Percentiles rank a stretch among this genome's conserved stretches.
Conservation (phyloP, 2,888 invertebrate genomes). For the Molorchus minor region DNA sequence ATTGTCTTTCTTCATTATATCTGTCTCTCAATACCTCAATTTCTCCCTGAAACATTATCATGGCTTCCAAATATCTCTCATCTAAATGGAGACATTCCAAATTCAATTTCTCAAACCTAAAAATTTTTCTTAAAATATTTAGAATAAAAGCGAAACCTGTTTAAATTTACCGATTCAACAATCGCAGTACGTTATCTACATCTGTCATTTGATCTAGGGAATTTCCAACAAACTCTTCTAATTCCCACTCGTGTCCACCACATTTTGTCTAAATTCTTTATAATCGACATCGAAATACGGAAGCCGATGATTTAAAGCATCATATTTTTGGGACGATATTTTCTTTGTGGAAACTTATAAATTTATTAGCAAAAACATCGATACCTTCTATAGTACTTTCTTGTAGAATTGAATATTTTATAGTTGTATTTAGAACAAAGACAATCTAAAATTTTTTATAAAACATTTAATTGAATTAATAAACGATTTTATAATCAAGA, state of each 20-base stretch:
- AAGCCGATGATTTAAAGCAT: slow-evolving; percentile 82
- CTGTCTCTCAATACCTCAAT: slow-evolving; percentile 76
- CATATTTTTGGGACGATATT: slow-evolving; percentile 78
- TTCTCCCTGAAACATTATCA: slow-evolving; percentile 73
- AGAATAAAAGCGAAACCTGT: neutral
- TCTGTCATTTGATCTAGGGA: slow-evolving; percentile 59
- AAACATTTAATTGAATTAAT: slow-evolving; percentile 16
- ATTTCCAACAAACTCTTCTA: slow-evolving; percentile 77
- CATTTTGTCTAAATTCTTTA: slow-evolving; percentile 73
- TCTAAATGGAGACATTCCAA: slow-evolving; percentile 78
- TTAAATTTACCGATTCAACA: slow-evolving; percentile 55
- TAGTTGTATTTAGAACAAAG: slow-evolving; percentile 75
- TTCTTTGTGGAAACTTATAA: slow-evolving; percentile 66
- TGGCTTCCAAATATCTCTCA: slow-evolving; percentile 77
- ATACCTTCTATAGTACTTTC: slow-evolving; percentile 83
- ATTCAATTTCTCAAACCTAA: slow-evolving; percentile 77
- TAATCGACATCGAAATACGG: slow-evolving; percentile 80
- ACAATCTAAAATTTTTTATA: slow-evolving; percentile 75
- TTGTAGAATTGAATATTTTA: slow-evolving; percentile 77
- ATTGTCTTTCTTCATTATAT: slow-evolving; percentile 80
- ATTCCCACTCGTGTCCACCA: slow-evolving; percentile 76
- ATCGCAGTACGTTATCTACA: slow-evolving; percentile 58
- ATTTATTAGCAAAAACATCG: slow-evolving; percentile 74
- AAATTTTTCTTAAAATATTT: slow-evolving; percentile 15
- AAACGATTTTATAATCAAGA: slow-evolving; percentile 1